These are phyloP conservation scores for Chrysogorgia sp. DNA, from an alignment of 92 coral and sea anemone genomes.

Conservation along the genomic window DNA sequence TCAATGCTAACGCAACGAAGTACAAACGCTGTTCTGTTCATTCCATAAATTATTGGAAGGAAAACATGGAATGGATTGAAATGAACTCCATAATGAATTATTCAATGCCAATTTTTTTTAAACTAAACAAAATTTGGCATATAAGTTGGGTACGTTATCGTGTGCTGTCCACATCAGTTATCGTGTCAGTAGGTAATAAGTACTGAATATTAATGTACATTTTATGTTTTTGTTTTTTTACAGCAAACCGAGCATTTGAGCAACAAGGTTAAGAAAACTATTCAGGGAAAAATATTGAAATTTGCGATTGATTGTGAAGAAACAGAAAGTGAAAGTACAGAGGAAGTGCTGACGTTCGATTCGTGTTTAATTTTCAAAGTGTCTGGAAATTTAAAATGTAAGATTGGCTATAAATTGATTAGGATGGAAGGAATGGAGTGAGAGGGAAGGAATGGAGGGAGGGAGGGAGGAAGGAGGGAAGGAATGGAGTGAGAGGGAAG, in stretches of 20 bases:
- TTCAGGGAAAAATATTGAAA: slow-evolving; percentile 30
- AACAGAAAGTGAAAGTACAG: slow-evolving; percentile 13
- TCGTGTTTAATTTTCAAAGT: slow-evolving; percentile 35
- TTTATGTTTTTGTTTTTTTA: neutral
- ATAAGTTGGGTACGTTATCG: slow-evolving; percentile 14
- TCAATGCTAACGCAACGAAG: slow-evolving; percentile 3
- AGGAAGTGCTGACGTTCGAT: neutral
- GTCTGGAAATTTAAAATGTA: slow-evolving; percentile 16
- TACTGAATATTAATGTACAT: neutral
- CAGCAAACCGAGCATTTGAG: slow-evolving; percentile 5
- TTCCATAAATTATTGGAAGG: slow-evolving; percentile 3
- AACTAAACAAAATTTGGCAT: slow-evolving; percentile 15
- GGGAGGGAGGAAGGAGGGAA: neutral
- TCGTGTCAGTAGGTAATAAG: neutral
- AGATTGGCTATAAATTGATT: neutral
- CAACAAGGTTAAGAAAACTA: neutral
- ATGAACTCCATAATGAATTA: neutral
- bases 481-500: neutral
- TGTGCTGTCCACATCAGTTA: neutral
- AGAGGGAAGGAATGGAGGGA: neutral
- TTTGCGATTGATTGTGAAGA: slow-evolving; percentile 17
- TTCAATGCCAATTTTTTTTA: slow-evolving; percentile 8
- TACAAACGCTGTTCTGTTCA: slow-evolving; percentile 3
- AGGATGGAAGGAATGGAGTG: no score
- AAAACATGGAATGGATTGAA: slow-evolving; percentile 3